Conservation (phyloP, 2,113 vertebrate species). For the Panthera uncia region DNA sequence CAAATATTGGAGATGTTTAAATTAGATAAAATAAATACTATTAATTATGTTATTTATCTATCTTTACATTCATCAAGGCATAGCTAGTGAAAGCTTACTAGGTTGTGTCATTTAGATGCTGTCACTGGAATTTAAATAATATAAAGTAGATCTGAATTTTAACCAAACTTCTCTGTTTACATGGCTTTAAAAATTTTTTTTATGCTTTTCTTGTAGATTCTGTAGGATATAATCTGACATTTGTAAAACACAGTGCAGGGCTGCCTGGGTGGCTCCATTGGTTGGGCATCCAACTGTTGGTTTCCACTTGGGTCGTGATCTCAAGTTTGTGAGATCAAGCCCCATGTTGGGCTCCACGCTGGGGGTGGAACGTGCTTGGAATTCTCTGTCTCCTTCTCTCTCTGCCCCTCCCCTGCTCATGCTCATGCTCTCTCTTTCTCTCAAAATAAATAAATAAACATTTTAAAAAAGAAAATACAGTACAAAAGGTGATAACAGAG, state of each 20-base stretch:
- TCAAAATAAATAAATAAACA: no score
- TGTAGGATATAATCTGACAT: constrained; percentile 9
- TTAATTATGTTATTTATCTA: constrained; percentile 76
- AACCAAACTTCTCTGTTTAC: constrained; percentile 43
- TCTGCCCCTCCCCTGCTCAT: no score
- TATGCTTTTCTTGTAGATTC: constrained; percentile 19
- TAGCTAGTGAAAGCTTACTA: constrained; percentile 29
- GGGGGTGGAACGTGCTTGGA: no score
- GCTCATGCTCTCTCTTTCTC: no score
- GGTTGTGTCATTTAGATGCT: constrained; percentile 37
- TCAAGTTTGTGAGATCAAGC: no score
- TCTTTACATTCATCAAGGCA: constrained; percentile 68
- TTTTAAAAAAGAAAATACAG: not conserved
- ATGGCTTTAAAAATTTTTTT: not conserved
- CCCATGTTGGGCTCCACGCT: no score
- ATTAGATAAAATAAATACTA: constrained; percentile 75
- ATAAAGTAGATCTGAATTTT: constrained; percentile 45
- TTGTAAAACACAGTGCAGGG: not conserved
- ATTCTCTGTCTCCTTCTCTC: no score
- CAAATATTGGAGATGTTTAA: constrained; percentile 70
- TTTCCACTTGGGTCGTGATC: no score
- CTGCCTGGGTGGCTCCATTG: no score
- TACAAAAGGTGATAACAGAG: not conserved
- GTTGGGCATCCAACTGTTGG: no score
- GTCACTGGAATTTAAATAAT: constrained; percentile 62